These are phyloP conservation scores for Phasianus colchicus DNA, from an alignment of 2,113 vertebrate genomes.

Conservation along the genomic window DNA sequence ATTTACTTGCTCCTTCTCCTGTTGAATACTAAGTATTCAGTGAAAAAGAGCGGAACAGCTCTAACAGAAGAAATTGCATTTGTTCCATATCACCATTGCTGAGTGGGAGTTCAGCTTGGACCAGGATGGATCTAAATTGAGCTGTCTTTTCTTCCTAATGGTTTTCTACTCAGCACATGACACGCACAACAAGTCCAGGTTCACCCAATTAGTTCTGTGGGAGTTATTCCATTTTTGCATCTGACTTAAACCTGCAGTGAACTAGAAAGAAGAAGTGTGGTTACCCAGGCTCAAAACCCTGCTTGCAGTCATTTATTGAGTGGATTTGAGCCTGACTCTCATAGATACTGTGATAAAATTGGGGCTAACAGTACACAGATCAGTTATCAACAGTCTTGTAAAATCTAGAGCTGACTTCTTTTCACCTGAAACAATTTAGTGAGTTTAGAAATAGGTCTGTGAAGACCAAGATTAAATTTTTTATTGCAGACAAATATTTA, in stretches of 20 bases:
- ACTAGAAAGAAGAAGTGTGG: background rate
- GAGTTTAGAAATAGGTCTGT: background rate
- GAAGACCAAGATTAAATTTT: background rate
- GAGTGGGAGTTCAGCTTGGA: slow-evolving; percentile 9
- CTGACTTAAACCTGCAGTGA: background rate
- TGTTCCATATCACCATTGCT: background rate
- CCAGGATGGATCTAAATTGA: slow-evolving; percentile 14
- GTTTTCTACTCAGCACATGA: background rate
- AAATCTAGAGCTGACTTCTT: background rate
- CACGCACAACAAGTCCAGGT: background rate
- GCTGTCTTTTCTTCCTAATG: background rate
- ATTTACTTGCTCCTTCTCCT: background rate
- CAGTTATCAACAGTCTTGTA: background rate
- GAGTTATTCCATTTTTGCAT: background rate
- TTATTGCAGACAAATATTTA: background rate
- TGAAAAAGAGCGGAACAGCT: background rate
- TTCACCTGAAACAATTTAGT: background rate
- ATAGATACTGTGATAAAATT: background rate
- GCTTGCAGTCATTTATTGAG: background rate
- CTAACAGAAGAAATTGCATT: background rate
- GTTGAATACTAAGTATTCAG: background rate
- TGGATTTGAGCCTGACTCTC: background rate
- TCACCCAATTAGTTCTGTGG: background rate
- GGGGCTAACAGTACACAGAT: background rate
- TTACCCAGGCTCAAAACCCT: background rate